Evolutionary conservation across 2,888 invertebrate species (phyloP).

Genomic region (Clusia tigrina): DNA sequence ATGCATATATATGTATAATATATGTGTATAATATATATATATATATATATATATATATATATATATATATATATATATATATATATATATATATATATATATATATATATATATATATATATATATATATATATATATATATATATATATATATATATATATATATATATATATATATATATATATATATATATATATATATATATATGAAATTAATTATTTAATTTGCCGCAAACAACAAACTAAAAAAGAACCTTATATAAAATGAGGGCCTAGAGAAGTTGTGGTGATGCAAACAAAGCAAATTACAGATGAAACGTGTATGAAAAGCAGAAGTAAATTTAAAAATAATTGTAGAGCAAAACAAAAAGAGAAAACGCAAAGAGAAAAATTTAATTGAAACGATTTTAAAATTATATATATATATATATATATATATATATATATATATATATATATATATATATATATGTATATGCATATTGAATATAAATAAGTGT

Average conservation of each 20-base stretch:
- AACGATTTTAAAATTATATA: conserved; percentile 16
- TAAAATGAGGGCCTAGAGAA: conserved; percentile 40
- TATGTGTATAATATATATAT: conserved; percentile 58
- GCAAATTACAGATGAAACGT: conserved; percentile 46
- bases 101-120: conserved; percentile 29
- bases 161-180: conserved; percentile 41
- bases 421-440: not conserved
- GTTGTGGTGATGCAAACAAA: conserved; percentile 56
- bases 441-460: conserved; percentile 17
- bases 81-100: conserved; percentile 54
- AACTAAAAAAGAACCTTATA: conserved; percentile 6
- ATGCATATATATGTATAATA: no score
- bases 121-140: conserved; percentile 43
- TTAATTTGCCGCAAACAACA: conserved; percentile 16
- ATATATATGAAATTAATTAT: conserved; percentile 30
- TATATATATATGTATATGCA: conserved; percentile 18
- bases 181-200: conserved; percentile 52
- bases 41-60: conserved; percentile 36
- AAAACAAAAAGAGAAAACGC: conserved; percentile 36
- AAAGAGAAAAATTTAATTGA: conserved; percentile 30
- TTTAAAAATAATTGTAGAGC: conserved; percentile 40
- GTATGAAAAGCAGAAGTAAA: conserved; percentile 52
- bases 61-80: conserved; percentile 34
- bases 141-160: conserved; percentile 49
- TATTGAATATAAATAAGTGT: conserved; percentile 34